Conservation (phyloP, 2,797 vertebrate genomes). For the Mus spretus region DNA sequence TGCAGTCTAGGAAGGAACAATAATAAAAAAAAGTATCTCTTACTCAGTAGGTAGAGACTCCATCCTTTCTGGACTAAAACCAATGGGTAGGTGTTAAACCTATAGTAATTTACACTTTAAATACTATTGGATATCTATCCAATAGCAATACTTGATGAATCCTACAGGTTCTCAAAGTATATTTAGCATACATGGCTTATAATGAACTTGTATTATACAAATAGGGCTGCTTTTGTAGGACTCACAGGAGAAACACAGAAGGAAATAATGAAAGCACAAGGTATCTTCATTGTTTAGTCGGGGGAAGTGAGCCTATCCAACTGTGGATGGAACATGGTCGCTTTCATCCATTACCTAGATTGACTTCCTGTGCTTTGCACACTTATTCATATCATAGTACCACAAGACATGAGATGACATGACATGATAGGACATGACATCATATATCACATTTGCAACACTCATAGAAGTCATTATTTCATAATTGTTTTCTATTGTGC, state of each 20-base stretch:
- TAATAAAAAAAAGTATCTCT: slow-evolving; percentile 50
- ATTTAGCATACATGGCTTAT: not conserved
- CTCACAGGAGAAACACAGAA: not conserved
- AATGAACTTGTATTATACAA: not conserved
- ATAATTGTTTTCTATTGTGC: not conserved
- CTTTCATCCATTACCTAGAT: not conserved
- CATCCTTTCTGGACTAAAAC: not conserved
- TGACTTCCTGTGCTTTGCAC: not conserved
- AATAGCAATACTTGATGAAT: not conserved
- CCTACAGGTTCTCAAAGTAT: not conserved
- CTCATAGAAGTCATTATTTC: not conserved
- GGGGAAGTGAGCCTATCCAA: not conserved
- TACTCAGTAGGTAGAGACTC: not conserved
- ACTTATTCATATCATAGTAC: not conserved
- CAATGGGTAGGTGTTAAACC: too few relatives aligned
- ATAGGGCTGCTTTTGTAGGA: not conserved
- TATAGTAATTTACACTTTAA: not conserved
- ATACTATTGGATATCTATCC: not conserved
- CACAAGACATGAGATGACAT: not conserved
- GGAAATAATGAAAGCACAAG: not conserved
- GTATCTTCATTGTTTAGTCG: not conserved
- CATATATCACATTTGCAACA: not conserved
- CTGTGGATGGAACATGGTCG: not conserved
- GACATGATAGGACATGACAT: not conserved
- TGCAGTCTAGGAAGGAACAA: slow-evolving; percentile 86